Evolutionary conservation across 2,113 vertebrate genomes (phyloP).

Genomic region (Campylomormyrus tamandua): DNA sequence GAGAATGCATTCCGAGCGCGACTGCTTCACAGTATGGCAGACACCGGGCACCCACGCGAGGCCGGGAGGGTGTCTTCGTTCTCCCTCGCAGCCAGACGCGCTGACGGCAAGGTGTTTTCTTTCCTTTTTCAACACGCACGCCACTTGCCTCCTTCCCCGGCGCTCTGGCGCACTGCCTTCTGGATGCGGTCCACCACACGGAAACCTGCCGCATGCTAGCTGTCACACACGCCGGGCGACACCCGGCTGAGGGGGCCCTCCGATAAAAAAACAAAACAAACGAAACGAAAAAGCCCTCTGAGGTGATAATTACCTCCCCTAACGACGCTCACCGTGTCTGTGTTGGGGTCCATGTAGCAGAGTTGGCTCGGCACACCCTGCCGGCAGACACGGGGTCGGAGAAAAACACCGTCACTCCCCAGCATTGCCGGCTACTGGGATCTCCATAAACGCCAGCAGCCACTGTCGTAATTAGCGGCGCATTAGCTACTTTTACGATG

Average conservation of each 20-base stretch:
- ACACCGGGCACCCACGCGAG: not conserved
- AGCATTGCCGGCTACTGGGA: not conserved
- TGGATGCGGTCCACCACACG: slow-evolving; percentile 60
- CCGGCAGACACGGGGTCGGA: not conserved
- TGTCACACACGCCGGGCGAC: slow-evolving; percentile 53
- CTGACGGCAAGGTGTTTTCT: slow-evolving; percentile 39
- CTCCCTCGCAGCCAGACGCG: not conserved
- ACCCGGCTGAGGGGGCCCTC: slow-evolving; percentile 40
- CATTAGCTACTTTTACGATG: slow-evolving; percentile 16
- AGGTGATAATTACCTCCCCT: slow-evolving; percentile 59
- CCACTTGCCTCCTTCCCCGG: slow-evolving; percentile 45
- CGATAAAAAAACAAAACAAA: not conserved
- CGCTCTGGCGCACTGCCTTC: slow-evolving; percentile 48
- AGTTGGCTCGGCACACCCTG: not conserved
- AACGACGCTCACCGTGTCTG: slow-evolving; percentile 25
- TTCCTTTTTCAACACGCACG: slow-evolving; percentile 49
- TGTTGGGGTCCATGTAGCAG: slow-evolving; percentile 4
- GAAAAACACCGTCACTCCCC: not conserved
- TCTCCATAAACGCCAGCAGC: slow-evolving; percentile 32
- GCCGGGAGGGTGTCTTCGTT: not conserved
- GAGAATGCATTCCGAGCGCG: not conserved
- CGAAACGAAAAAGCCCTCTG: slow-evolving; percentile 40
- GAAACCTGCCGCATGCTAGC: slow-evolving; percentile 62
- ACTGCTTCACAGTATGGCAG: not conserved
- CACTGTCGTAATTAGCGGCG: slow-evolving; percentile 21